Percentiles rank a stretch among this genome's conserved stretches.
Evolutionary conservation across 2,797 vertebrate species (phyloP).

Genomic region (Chanos chanos): DNA sequence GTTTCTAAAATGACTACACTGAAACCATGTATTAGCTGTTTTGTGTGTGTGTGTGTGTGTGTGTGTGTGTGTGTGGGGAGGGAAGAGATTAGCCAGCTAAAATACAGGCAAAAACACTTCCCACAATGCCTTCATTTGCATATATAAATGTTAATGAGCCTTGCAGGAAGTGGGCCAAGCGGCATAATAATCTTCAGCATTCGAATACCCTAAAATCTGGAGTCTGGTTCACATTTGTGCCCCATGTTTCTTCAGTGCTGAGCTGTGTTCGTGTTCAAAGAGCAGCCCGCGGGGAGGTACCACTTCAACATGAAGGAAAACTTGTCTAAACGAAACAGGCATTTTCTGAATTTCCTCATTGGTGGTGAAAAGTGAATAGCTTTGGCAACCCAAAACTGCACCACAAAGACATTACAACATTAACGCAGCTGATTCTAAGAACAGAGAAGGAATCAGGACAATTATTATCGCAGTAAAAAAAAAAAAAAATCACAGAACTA

Average conservation of each 20-base stretch:
- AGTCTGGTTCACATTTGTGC: conserved; percentile 50
- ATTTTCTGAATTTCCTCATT: conserved; percentile 39
- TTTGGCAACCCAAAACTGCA: conserved; percentile 8
- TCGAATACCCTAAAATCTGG: conserved; percentile 31
- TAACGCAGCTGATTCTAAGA: background rate
- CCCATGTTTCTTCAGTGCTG: conserved; percentile 20
- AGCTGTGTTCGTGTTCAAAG: conserved; percentile 45
- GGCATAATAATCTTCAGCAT: conserved; percentile 42
- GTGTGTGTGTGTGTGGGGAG: background rate
- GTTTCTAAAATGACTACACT: conserved; percentile 5
- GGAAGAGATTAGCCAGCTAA: conserved; percentile 16
- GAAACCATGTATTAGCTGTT: conserved; percentile 5
- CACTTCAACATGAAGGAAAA: conserved; percentile 40
- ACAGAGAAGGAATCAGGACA: background rate
- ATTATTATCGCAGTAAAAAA: conserved; percentile 4
- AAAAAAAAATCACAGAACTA: too few relatives aligned
- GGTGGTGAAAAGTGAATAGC: conserved; percentile 45
- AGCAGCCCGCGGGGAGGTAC: conserved; percentile 21
- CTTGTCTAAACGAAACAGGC: conserved; percentile 38
- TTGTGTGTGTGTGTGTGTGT: too few relatives aligned
- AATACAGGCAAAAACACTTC: conserved; percentile 26
- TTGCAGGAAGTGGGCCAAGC: conserved; percentile 37
- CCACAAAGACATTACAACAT: background rate
- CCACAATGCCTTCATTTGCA: conserved; percentile 39
- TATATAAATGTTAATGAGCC: conserved; percentile 47